Evolutionary conservation across 2,797 vertebrate species (phyloP).

Genomic region (Helostoma temminkii): DNA sequence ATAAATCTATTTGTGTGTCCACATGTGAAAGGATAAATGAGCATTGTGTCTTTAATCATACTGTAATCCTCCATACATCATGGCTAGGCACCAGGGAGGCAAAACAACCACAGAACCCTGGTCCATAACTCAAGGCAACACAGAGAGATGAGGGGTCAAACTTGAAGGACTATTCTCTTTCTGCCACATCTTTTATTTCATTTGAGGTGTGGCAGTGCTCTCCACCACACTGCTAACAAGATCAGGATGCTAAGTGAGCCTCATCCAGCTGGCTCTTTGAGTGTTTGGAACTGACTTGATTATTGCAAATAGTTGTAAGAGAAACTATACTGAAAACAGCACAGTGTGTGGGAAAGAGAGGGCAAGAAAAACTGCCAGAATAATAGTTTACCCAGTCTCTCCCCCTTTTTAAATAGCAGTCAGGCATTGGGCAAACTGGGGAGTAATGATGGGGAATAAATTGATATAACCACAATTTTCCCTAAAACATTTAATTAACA

Average conservation of each 20-base stretch:
- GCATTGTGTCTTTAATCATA: constrained; percentile 31
- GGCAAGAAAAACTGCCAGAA: constrained; percentile 36
- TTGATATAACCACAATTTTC: constrained; percentile 57
- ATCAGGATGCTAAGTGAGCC: constrained; percentile 82
- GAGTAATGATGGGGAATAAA: constrained; percentile 47
- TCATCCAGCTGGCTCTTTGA: constrained; percentile 72
- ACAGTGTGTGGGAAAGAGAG: constrained; percentile 25
- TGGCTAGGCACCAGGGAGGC: constrained; percentile 37
- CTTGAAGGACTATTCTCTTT: constrained; percentile 36
- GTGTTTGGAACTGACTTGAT: constrained; percentile 56
- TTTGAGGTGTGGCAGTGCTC: constrained; percentile 77
- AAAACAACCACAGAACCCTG: constrained; percentile 50
- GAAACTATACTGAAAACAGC: constrained; percentile 58
- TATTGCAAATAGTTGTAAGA: constrained; percentile 67
- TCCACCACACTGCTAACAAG: constrained; percentile 77
- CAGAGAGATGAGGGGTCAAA: constrained; percentile 62
- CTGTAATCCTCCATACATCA: constrained; percentile 7
- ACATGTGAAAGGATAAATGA: constrained; percentile 24
- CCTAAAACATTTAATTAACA: constrained; percentile 51
- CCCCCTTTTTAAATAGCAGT: constrained; percentile 62
- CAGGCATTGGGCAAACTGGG: constrained; percentile 49
- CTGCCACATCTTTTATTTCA: constrained; percentile 64
- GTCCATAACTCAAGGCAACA: constrained; percentile 62
- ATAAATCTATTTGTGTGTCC: constrained; percentile 39
- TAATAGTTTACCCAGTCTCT: constrained; percentile 63